Evolutionary conservation across 2,888 invertebrate genomes (phyloP).

Genomic region (Lymantria monacha): DNA sequence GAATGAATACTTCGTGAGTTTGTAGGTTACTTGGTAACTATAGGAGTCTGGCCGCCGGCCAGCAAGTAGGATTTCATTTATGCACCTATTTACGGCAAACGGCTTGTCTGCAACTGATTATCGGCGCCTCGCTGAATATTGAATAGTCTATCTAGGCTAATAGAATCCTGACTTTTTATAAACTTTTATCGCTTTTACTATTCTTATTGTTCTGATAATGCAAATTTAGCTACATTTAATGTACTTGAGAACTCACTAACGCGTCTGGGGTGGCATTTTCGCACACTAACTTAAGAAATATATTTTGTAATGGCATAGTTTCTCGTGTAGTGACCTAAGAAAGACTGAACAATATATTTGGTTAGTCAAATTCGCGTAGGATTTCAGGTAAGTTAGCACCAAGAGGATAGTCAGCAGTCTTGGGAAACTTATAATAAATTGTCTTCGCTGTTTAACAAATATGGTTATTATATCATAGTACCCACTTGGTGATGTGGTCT

Average conservation of each 20-base stretch:
- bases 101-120: constrained; percentile 46
- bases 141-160: constrained; percentile 61
- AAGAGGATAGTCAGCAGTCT: no score
- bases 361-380: no score
- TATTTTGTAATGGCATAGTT: no score
- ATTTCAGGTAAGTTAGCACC: no score
- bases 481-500: no score
- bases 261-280: no score
- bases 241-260: not conserved
- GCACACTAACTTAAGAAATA: no score
- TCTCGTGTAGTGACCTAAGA: no score
- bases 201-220: not conserved
- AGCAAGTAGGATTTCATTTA: constrained; percentile 39
- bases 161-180: constrained; percentile 53
- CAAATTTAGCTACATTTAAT: not conserved
- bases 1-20: constrained; percentile 39
- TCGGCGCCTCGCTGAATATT: constrained; percentile 70
- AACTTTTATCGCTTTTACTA: constrained; percentile 23
- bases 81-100: constrained; percentile 52
- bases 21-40: constrained; percentile 62
- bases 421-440: no score
- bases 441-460: no score
- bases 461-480: no score
- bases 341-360: no score
- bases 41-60: constrained; percentile 24